Base-by-base conservation (phyloP, 2,888 invertebrate genomes). In the Drosophila vallismaia region DNA sequence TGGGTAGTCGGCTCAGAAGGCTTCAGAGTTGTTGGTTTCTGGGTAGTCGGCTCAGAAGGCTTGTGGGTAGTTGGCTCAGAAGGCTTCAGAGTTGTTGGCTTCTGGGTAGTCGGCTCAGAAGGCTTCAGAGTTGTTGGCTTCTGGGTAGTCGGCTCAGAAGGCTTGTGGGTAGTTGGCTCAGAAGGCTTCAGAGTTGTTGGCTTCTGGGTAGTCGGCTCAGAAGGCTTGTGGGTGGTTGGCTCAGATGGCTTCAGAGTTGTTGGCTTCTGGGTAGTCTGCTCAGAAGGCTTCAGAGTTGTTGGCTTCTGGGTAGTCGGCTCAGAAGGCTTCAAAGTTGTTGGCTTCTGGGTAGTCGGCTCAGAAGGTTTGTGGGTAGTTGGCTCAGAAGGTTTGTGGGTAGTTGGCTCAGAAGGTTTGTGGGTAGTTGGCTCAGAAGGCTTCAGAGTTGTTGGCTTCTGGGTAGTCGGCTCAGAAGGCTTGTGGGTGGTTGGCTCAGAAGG, bases 51-150 rank as follows among this genome's bases (percentile, higher is more conserved):
- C 6, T 48, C 50, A 0, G 14, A 45, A 9, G 53, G 49, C 6
- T 49, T 54, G 3, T 4, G 5, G n/a, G 62, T 68, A 12, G 69
- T 55, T 0, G 49, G 42, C 7, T 10, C 33, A 19, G 69, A 52
- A 0, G 53, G 4, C 2, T 38, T 44, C 0, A 12, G 1, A 10
- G 48, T 60, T 0, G 54, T 54, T 4, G 24, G 26, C 1, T 40
- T 40, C 6, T n/a, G 12, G 12, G 38, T 38, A 3, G 38, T n/a
- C 1, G 38, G 12, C 0, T 9, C 9, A 4, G 52, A 53, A 1
- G 31, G 40, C 2, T 42, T 50, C 0, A 1, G 0, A 14, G 72
- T 51, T 1, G 60, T 62, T 0, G 49, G 46, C 7, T 33, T 19
- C 0, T 28, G 1, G 2, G 46, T 59, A 0, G 50, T 19, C 7